A percentile compares a stretch with the other conserved stretches of the same genome.
Conservation (phyloP, 2,888 invertebrate genomes). For the Drosophila multiciliata region DNA sequence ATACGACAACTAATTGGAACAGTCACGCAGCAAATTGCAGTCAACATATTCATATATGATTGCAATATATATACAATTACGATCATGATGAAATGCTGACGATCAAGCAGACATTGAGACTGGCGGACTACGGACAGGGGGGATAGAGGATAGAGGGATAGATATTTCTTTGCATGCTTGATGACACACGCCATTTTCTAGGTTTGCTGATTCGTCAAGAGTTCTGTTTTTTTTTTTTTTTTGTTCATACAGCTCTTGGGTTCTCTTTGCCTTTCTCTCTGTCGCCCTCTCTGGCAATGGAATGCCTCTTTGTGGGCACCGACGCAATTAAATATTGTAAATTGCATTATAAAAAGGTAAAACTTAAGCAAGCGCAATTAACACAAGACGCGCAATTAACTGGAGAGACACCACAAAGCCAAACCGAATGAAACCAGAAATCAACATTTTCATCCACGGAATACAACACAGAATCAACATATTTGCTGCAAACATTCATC, state of each 20-base stretch:
- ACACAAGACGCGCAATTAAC: conserved; percentile 30
- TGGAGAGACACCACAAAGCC: neutral
- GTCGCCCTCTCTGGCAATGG: neutral
- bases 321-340: conserved; percentile 68
- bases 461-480: conserved; percentile 8
- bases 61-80: conserved; percentile 18
- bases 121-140: neutral
- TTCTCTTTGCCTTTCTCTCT: neutral
- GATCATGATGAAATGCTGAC: conserved; percentile 24
- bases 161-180: conserved; percentile 6
- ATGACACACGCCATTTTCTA: conserved; percentile 40
- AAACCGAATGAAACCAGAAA: neutral
- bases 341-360: conserved; percentile 63
- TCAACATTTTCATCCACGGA: neutral
- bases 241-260: conserved; percentile 1
- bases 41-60: conserved; percentile 30
- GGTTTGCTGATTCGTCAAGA: conserved; percentile 20
- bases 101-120: conserved; percentile 3
- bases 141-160: conserved; percentile 2
- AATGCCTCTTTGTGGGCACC: conserved; percentile 30
- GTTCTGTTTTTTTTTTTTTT: conserved; percentile 8
- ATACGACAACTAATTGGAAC: conserved; percentile 60
- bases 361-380: conserved; percentile 14
- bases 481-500: neutral
- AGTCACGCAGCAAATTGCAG: conserved; percentile 65